phyloP scores from a whole-genome alignment of 2,888 invertebrate species.

The Lymantria monacha region DNA sequence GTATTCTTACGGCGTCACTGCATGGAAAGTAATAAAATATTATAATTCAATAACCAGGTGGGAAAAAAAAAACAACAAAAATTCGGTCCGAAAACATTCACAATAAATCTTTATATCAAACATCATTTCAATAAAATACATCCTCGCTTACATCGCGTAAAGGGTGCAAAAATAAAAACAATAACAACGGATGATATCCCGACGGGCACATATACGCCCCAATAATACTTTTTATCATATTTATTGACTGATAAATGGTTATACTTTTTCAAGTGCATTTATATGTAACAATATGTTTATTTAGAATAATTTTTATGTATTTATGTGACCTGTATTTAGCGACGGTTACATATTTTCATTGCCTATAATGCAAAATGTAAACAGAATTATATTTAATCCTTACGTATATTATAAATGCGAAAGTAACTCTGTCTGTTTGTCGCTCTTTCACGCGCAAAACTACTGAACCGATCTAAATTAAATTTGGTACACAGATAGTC shows the following conservation, averaged over 20 bases:
- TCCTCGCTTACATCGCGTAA: slow-evolving; percentile 59
- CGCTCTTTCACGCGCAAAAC: too few species aligned
- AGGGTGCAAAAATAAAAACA: slow-evolving; percentile 77
- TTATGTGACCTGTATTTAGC: not conserved
- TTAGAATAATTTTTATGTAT: slow-evolving; percentile 19
- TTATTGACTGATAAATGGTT: slow-evolving; percentile 80
- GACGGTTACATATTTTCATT: too few species aligned
- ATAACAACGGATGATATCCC: slow-evolving; percentile 65
- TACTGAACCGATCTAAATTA: too few species aligned
- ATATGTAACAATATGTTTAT: slow-evolving; percentile 45
- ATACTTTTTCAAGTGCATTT: slow-evolving; percentile 69
- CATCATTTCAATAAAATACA: slow-evolving; percentile 70
- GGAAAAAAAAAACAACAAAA: slow-evolving; percentile 8
- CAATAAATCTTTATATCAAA: slow-evolving; percentile 71
- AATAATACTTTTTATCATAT: slow-evolving; percentile 81
- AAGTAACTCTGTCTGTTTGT: too few species aligned
- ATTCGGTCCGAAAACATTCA: slow-evolving; percentile 20
- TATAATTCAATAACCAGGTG: too few species aligned
- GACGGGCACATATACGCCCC: slow-evolving; percentile 70
- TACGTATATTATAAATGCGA: too few species aligned
- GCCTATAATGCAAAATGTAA: too few species aligned
- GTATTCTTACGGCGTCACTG: too few species aligned
- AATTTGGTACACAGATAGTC: too few species aligned
- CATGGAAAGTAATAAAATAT: too few species aligned
- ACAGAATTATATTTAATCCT: too few species aligned